These are phyloP conservation scores for Gnatocerus cornutus DNA, from an alignment of 2,888 invertebrate species.

Conservation along the genomic window DNA sequence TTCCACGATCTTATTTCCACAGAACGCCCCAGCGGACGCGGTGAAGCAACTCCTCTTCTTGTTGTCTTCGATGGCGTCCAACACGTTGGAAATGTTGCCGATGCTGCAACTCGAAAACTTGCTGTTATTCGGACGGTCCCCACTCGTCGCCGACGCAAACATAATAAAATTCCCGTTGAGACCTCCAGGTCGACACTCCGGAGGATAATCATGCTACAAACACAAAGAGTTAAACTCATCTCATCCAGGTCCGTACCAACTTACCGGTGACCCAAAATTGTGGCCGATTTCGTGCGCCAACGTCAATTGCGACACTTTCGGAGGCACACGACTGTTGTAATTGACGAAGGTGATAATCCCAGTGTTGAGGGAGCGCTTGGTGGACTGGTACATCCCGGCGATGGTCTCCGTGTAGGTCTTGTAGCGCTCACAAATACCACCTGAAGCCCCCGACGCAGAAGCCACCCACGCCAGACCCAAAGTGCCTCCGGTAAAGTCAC, in stretches of 20 bases:
- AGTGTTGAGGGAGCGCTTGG: constrained; percentile 95
- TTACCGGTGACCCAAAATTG: constrained; percentile 98
- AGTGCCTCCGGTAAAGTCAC: constrained; percentile 98
- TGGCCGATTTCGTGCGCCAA: constrained; percentile 99
- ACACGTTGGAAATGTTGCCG: constrained; percentile 94
- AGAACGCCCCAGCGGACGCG: constrained; percentile 95
- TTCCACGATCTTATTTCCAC: constrained; percentile 99
- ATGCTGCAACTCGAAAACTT: constrained; percentile 96
- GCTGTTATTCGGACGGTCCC: constrained; percentile 98
- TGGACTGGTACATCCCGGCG: constrained; percentile 94
- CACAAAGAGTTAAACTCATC: constrained; percentile 23
- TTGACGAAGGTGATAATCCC: constrained; percentile 99
- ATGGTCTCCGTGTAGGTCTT: constrained; percentile 98
- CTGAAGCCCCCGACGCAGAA: constrained; percentile 96
- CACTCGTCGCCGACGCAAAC: constrained; percentile 99
- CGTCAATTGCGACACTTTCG: constrained; percentile 97
- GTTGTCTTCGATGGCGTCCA: constrained; percentile 92
- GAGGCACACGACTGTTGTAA: constrained; percentile 97
- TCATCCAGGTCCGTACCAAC: too few species aligned
- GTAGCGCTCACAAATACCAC: constrained; percentile 98
- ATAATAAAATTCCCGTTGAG: constrained; percentile 98
- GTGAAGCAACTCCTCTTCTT: constrained; percentile 96
- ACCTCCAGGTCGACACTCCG: constrained; percentile 92
- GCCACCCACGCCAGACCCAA: constrained; percentile 99
- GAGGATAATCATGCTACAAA: constrained; percentile 92